Conservation (phyloP, 2,888 invertebrate species). For the Xanthorhoe designata region DNA sequence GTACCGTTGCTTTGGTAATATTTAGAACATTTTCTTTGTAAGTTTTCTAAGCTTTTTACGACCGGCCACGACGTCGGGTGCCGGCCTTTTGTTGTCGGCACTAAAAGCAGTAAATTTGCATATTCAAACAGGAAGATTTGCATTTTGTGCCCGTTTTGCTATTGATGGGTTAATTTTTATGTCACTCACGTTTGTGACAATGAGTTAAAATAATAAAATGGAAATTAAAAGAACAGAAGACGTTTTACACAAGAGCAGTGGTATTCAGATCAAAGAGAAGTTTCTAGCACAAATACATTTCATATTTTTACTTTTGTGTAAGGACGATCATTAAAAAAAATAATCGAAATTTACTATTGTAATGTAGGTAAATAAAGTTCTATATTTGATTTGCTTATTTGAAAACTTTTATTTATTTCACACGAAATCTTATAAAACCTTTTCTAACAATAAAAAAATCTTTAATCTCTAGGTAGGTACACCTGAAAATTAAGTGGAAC, state of each 20-base stretch:
- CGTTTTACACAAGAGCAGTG: constrained; percentile 47
- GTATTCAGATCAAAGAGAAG: constrained; percentile 34
- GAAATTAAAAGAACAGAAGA: constrained; percentile 63
- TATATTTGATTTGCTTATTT: too few species aligned
- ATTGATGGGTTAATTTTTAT: constrained; percentile 67
- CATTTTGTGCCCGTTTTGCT: constrained; percentile 67
- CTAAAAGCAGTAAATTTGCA: constrained; percentile 75
- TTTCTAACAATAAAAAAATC: background rate
- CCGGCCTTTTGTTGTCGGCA: constrained; percentile 61
- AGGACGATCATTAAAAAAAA: background rate
- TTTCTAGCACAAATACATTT: constrained; percentile 27
- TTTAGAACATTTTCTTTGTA: constrained; percentile 73
- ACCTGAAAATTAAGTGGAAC: constrained; percentile 33
- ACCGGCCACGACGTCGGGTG: constrained; percentile 61
- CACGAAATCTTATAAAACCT: too few species aligned
- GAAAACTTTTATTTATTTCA: too few species aligned
- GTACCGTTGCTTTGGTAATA: constrained; percentile 70
- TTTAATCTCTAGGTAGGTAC: background rate
- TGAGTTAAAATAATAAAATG: constrained; percentile 73
- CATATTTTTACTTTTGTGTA: background rate
- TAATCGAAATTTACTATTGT: background rate
- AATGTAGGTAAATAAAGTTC: background rate
- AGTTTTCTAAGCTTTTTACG: constrained; percentile 76
- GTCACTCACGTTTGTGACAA: constrained; percentile 61
- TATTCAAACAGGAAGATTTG: constrained; percentile 74